Conservation (phyloP, 2,797 vertebrate species). For the Squalus acanthias region DNA sequence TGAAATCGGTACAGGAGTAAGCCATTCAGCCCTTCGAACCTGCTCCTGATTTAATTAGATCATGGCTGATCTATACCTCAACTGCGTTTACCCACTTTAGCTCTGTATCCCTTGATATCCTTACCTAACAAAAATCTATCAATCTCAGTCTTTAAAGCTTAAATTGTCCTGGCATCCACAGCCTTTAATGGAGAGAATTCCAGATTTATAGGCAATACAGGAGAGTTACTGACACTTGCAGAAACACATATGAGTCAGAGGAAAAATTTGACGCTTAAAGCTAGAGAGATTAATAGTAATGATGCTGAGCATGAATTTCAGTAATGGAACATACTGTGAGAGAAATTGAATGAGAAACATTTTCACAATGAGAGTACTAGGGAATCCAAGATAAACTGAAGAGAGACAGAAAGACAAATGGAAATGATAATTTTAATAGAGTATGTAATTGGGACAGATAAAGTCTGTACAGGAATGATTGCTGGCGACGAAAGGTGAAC, state of each 20-base stretch:
- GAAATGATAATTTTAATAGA: slow-evolving; percentile 12
- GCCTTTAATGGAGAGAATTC: not conserved
- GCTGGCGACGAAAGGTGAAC: not conserved
- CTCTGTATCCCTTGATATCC: not conserved
- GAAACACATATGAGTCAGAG: not conserved
- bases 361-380: not conserved
- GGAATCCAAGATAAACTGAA: not conserved
- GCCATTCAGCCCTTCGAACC: not conserved
- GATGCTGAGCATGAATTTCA: not conserved
- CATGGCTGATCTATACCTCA: not conserved
- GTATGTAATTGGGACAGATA: not conserved
- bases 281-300: not conserved
- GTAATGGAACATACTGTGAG: not conserved
- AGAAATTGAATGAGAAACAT: not conserved
- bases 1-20: not conserved
- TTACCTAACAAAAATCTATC: not conserved
- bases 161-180: not conserved
- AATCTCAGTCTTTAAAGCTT: not conserved
- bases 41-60: not conserved
- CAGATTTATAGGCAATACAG: not conserved
- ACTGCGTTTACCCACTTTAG: not conserved
- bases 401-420: not conserved
- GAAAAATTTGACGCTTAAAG: not conserved
- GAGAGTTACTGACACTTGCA: no score
- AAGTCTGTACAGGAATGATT: not conserved